Evolutionary conservation across 30 jellyfish, hydroid and myxozoan genomes (phyloP).

Genomic region (Catostylus mosaicus): DNA sequence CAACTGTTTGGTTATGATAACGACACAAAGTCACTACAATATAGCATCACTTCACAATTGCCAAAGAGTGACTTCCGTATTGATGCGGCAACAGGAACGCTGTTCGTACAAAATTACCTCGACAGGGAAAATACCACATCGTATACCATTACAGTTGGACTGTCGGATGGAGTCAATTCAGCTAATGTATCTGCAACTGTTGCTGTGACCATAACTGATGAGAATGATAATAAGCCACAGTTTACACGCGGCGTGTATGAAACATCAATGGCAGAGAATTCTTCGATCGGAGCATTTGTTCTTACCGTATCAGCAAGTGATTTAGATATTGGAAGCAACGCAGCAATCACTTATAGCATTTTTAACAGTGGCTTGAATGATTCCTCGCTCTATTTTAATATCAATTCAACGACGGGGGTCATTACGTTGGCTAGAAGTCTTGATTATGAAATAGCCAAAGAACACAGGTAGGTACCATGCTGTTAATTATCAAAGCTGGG

Average conservation of each 20-base stretch:
- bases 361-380: constrained; percentile 47
- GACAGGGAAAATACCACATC: constrained; percentile 74
- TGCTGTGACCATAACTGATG: constrained; percentile 60
- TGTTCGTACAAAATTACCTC: constrained; percentile 32
- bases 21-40: constrained; percentile 47
- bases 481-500: no score
- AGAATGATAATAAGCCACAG: constrained; percentile 87
- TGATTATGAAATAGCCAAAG: constrained; percentile 67
- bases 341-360: constrained; percentile 68
- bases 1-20: constrained; percentile 51
- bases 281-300: constrained; percentile 41
- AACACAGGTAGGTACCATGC: constrained; percentile 29
- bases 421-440: constrained; percentile 52
- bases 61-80: constrained; percentile 53
- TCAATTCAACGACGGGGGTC: constrained; percentile 78
- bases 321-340: constrained; percentile 71
- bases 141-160: constrained; percentile 41
- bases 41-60: constrained; percentile 28
- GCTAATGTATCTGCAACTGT: constrained; percentile 71
- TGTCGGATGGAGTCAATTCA: constrained; percentile 70
- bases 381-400: constrained; percentile 39
- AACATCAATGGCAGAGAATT: constrained; percentile 43
- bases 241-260: constrained; percentile 42
- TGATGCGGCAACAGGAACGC: constrained; percentile 48
- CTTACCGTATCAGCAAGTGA: constrained; percentile 72